phyloP scores from a whole-genome alignment of 2,113 vertebrate genomes.

The Progne subis region DNA sequence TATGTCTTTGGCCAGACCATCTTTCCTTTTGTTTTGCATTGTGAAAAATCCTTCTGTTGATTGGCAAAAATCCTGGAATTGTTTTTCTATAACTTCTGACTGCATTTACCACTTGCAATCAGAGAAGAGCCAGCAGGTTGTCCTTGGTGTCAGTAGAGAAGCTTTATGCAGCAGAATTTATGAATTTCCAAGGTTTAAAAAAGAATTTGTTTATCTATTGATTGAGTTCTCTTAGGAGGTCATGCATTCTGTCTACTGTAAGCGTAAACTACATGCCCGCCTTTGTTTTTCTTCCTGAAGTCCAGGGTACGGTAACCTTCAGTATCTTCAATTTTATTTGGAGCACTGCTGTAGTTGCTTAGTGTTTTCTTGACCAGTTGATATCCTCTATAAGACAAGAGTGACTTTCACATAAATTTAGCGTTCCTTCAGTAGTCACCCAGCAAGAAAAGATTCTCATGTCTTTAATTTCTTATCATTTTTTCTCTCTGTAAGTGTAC shows the following conservation, averaged over 20 bases:
- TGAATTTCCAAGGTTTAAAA: neutral
- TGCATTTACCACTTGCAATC: neutral
- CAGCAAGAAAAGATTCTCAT: neutral
- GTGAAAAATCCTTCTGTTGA: neutral
- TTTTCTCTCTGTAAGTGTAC: neutral
- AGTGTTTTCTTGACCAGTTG: neutral
- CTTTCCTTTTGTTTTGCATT: neutral
- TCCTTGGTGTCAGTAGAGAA: neutral
- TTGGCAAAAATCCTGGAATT: neutral
- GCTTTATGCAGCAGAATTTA: neutral
- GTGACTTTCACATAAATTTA: neutral
- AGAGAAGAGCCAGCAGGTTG: neutral
- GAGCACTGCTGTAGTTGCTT: neutral
- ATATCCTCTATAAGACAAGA: neutral
- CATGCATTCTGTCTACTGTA: fast-evolving
- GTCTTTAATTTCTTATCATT: neutral
- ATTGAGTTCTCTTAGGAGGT: neutral
- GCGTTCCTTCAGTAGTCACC: neutral
- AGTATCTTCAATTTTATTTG: neutral
- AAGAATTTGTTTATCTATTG: neutral
- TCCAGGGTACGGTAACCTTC: neutral
- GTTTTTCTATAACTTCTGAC: neutral
- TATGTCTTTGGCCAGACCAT: neutral
- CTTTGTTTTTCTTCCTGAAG: neutral
- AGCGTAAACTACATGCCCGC: neutral